These are phyloP conservation scores for Danio tinwini DNA, from an alignment of 2,797 vertebrate species.

Conservation along the genomic window DNA sequence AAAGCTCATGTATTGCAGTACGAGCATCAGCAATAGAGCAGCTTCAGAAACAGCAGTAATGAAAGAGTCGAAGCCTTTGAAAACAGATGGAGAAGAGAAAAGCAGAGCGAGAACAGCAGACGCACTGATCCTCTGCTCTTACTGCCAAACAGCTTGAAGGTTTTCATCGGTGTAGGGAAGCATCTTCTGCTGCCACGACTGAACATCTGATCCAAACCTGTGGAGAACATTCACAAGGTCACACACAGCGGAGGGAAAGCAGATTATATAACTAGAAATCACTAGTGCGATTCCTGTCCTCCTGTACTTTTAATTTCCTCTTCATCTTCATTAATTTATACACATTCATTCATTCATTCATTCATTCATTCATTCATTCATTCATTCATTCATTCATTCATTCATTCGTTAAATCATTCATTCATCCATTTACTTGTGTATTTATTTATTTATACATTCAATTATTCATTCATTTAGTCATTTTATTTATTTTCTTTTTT, in stretches of 20 bases:
- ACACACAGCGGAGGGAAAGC: background rate
- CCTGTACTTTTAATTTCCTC: no score
- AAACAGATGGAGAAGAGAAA: background rate
- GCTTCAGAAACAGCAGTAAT: background rate
- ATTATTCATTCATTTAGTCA: no score
- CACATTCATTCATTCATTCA: background rate
- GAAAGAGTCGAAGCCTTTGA: conserved; percentile 20
- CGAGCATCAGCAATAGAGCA: background rate
- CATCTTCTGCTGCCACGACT: conserved; percentile 75
- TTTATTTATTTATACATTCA: no score
- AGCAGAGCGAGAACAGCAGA: background rate
- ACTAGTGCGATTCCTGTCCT: no score
- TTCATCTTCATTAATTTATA: no score
- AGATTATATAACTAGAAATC: no score
- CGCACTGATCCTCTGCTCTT: conserved; percentile 56
- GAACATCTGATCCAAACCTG: conserved; percentile 79
- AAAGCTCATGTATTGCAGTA: background rate
- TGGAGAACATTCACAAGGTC: conserved; percentile 23
- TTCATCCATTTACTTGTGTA: no score
- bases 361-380: no score
- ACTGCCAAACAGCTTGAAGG: conserved; percentile 81
- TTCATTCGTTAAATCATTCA: no score
- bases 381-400: no score
- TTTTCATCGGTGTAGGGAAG: conserved; percentile 72
- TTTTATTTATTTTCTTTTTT: no score